phyloP scores from a whole-genome alignment of 2,113 vertebrate genomes.

The Pithys albifrons region DNA sequence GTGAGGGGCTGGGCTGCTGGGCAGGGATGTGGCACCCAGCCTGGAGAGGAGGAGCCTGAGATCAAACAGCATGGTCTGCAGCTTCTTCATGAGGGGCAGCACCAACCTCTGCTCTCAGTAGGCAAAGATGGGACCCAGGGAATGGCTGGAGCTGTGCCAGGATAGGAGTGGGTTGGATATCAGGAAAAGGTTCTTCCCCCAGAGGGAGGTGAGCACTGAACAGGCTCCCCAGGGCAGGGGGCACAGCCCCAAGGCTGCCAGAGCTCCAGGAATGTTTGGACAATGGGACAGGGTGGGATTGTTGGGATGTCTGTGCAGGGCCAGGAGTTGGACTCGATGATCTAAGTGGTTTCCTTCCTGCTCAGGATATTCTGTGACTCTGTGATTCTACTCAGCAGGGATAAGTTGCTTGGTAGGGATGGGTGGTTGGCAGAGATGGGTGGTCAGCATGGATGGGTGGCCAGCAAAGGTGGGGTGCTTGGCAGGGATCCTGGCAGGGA shows the following conservation, averaged over 20 bases:
- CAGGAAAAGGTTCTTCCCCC: neutral
- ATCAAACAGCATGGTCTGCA: neutral
- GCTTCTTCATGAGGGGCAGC: neutral
- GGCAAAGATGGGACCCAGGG: neutral
- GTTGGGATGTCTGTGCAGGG: neutral
- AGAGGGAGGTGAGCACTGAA: neutral
- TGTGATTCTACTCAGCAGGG: neutral
- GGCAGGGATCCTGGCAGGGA: neutral
- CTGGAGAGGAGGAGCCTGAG: neutral
- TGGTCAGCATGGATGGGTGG: too few species aligned
- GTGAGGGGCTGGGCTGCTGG: slow-evolving; percentile 51
- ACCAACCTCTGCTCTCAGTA: neutral
- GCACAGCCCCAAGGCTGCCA: neutral
- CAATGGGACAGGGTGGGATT: fast-evolving
- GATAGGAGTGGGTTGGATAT: fast-evolving
- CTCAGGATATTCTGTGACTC: neutral
- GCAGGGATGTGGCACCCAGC: neutral
- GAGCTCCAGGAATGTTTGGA: neutral
- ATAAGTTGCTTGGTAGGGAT: neutral
- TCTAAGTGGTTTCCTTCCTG: neutral
- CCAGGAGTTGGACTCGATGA: fast-evolving
- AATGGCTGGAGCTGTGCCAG: fast-evolving
- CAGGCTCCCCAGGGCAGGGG: neutral
- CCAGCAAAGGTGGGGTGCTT: neutral
- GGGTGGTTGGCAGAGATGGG: too few species aligned